Percentiles rank a stretch among this genome's conserved stretches.
These are phyloP conservation scores for Xiphias gladius DNA, from an alignment of 2,113 vertebrate species.

Conservation along the genomic window DNA sequence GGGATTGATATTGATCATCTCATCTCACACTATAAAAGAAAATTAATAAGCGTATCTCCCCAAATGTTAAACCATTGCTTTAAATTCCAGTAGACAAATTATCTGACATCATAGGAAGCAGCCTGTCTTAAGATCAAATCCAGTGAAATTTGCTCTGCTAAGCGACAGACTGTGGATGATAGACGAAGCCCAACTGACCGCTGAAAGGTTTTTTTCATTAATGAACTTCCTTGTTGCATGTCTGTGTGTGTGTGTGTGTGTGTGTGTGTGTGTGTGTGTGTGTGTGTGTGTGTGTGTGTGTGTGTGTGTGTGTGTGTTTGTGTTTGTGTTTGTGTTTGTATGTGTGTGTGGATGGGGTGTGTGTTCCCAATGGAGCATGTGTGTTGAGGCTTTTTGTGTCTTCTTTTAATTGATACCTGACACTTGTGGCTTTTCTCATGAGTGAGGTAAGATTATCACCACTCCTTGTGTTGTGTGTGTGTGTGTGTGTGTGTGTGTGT, in stretches of 20 bases:
- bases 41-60: too few species aligned
- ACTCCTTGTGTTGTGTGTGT: constrained; percentile 9
- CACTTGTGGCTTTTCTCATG: constrained; percentile 16
- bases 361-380: not conserved
- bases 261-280: too few species aligned
- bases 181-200: too few species aligned
- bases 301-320: too few species aligned
- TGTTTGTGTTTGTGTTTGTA: too few species aligned
- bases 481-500: too few species aligned
- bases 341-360: too few species aligned
- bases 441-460: not conserved
- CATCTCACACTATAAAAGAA: not conserved
- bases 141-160: too few species aligned
- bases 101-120: too few species aligned
- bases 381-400: not conserved
- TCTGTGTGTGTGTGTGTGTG: not conserved
- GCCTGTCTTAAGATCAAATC: too few species aligned
- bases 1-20: not conserved
- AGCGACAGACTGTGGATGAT: too few species aligned
- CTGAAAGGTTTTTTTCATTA: not conserved
- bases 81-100: not conserved
- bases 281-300: too few species aligned
- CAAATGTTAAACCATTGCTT: not conserved
- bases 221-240: not conserved
- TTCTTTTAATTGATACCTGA: constrained; percentile 35